These are phyloP conservation scores for Coelogynopora nodosa DNA, from an alignment of 2,888 invertebrate genomes.

Conservation along the genomic window DNA sequence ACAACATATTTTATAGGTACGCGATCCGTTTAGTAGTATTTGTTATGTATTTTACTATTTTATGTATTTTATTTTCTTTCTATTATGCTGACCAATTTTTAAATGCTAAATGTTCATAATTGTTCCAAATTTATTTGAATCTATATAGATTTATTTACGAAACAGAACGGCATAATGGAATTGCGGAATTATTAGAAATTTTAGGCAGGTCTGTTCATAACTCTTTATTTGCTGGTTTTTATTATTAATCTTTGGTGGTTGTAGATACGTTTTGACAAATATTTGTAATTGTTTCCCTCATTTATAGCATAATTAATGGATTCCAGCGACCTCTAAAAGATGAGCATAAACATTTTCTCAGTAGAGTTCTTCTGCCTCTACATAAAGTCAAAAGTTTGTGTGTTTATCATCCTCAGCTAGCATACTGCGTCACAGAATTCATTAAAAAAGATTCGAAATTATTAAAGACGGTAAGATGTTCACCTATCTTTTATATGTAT, in stretches of 20 bases:
- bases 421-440: constrained; percentile 98
- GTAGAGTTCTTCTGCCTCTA: constrained; percentile 86
- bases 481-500: too few relatives aligned
- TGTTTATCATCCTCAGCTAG: constrained; percentile 93
- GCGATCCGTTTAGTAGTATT: too few relatives aligned
- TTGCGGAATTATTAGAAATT: constrained; percentile 91
- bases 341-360: constrained; percentile 93
- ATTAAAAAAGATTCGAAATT: constrained; percentile 91
- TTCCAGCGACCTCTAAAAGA: constrained; percentile 95
- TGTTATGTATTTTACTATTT: too few relatives aligned
- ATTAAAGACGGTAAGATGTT: constrained; percentile 7
- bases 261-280: too few relatives aligned
- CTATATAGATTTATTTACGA: constrained; percentile 87
- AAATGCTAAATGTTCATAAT: too few relatives aligned
- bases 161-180: constrained; percentile 95
- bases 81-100: too few relatives aligned
- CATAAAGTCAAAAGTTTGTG: constrained; percentile 94
- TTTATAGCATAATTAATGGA: constrained; percentile 82
- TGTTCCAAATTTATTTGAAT: neutral
- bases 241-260: too few relatives aligned
- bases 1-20: constrained; percentile 92
- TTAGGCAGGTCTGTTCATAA: constrained; percentile 71
- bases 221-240: too few relatives aligned
- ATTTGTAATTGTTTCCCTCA: too few relatives aligned
- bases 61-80: too few relatives aligned